Evolutionary conservation across 2,888 invertebrate genomes (phyloP).

Genomic region (Andrena fulva): DNA sequence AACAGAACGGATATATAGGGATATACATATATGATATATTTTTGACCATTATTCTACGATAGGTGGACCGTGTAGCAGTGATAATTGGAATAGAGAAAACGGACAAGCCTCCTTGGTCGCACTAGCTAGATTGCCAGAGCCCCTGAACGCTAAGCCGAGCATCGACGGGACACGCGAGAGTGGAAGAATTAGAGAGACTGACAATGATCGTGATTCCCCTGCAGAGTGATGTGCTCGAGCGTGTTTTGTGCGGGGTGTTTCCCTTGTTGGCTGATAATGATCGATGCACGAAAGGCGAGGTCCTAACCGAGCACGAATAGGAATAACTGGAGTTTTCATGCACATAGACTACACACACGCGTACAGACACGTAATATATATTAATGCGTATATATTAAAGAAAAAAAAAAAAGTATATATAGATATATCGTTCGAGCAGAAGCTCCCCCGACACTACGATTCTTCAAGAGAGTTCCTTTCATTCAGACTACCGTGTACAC

Average conservation of each 20-base stretch:
- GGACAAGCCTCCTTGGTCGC: slow-evolving; percentile 70
- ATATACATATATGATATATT: slow-evolving; percentile 73
- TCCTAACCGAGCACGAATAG: slow-evolving; percentile 18
- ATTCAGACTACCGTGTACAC: slow-evolving; percentile 51
- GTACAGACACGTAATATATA: slow-evolving; percentile 18
- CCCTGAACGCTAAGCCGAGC: neutral
- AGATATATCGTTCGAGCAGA: slow-evolving; percentile 37
- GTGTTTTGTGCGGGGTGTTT: slow-evolving; percentile 37
- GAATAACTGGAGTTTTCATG: slow-evolving; percentile 40
- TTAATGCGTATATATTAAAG: slow-evolving; percentile 26
- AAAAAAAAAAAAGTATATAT: slow-evolving; percentile 10
- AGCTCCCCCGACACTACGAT: slow-evolving; percentile 56
- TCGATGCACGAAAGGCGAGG: slow-evolving; percentile 2
- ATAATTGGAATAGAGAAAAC: slow-evolving; percentile 40
- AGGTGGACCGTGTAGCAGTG: slow-evolving; percentile 52
- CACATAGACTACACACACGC: neutral
- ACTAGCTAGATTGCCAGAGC: slow-evolving; percentile 68
- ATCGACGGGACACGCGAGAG: neutral
- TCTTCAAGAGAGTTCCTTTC: slow-evolving; percentile 69
- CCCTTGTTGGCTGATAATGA: slow-evolving; percentile 33
- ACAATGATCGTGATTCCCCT: slow-evolving; percentile 25
- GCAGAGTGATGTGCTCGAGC: slow-evolving; percentile 47
- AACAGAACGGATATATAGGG: slow-evolving; percentile 54
- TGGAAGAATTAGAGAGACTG: neutral
- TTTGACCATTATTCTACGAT: slow-evolving; percentile 77